These are phyloP conservation scores for Apaloderma vittatum DNA, from an alignment of 2,113 vertebrate genomes.

Conservation along the genomic window DNA sequence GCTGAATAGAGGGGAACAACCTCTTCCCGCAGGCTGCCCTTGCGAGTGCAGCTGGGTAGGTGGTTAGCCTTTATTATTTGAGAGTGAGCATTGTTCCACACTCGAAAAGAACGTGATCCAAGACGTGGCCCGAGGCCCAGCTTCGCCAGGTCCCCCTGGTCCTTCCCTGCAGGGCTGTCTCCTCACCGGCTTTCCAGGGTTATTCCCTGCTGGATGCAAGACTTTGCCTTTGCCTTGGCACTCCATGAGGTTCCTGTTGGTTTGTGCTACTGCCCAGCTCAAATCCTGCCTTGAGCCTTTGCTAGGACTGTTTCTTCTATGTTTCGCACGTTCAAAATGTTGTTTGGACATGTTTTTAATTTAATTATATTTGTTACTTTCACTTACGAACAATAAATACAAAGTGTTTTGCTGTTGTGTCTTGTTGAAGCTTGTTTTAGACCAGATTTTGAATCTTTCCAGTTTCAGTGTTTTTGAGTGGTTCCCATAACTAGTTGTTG, in stretches of 20 bases:
- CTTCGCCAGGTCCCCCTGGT: not conserved
- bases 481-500: not conserved
- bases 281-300: not conserved
- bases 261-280: not conserved
- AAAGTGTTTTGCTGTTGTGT: not conserved
- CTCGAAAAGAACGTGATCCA: not conserved
- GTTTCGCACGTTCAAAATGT: not conserved
- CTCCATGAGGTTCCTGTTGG: not conserved
- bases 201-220: not conserved
- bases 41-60: not conserved
- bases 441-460: not conserved
- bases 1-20: not conserved
- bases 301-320: not conserved
- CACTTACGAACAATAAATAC: not conserved
- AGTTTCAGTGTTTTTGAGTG: not conserved
- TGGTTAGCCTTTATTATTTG: not conserved
- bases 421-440: conserved; percentile 17
- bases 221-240: not conserved
- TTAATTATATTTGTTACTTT: conserved; percentile 29
- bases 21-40: not conserved
- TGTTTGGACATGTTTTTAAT: not conserved
- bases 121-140: not conserved
- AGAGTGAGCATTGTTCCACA: not conserved
- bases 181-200: not conserved
- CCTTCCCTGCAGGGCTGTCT: not conserved